phyloP scores from a whole-genome alignment of 2,888 invertebrate species.

The Drosophila leonis region DNA sequence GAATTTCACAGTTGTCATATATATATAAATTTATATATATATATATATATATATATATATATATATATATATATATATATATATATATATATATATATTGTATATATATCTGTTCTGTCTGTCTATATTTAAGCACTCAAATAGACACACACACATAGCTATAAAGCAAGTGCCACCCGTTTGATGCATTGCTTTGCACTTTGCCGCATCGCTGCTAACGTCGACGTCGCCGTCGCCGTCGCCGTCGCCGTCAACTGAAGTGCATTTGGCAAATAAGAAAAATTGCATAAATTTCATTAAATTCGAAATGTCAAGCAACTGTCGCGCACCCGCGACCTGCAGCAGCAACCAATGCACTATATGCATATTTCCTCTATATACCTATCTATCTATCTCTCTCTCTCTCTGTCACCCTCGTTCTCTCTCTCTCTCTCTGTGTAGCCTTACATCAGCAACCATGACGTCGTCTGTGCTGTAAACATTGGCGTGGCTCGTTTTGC shows the following conservation, averaged over 20 bases:
- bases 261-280: slow-evolving; percentile 80
- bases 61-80: slow-evolving; percentile 4
- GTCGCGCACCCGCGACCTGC: slow-evolving; percentile 57
- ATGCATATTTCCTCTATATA: slow-evolving; percentile 29
- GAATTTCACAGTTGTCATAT: slow-evolving; percentile 45
- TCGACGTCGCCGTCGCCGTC: slow-evolving; percentile 26
- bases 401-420: background rate
- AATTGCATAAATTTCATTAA: slow-evolving; percentile 82
- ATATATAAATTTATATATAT: slow-evolving; percentile 4
- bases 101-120: slow-evolving; percentile 14
- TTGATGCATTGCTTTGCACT: slow-evolving; percentile 74
- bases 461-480: slow-evolving; percentile 48
- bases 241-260: slow-evolving; percentile 46
- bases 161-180: slow-evolving; percentile 51
- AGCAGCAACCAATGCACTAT: slow-evolving; percentile 16
- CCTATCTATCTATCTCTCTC: slow-evolving; percentile 9
- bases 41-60: slow-evolving; percentile 8
- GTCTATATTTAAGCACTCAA: slow-evolving; percentile 41
- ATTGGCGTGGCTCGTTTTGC: slow-evolving; percentile 26
- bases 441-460: slow-evolving; percentile 48
- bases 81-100: too few species aligned
- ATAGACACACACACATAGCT: slow-evolving; percentile 1
- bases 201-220: slow-evolving; percentile 64
- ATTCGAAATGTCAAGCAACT: slow-evolving; percentile 78
- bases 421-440: slow-evolving; percentile 21